Evolutionary conservation across 1,140 invertebrate genomes (phyloP).

Genomic region (Pissodes strobi): DNA sequence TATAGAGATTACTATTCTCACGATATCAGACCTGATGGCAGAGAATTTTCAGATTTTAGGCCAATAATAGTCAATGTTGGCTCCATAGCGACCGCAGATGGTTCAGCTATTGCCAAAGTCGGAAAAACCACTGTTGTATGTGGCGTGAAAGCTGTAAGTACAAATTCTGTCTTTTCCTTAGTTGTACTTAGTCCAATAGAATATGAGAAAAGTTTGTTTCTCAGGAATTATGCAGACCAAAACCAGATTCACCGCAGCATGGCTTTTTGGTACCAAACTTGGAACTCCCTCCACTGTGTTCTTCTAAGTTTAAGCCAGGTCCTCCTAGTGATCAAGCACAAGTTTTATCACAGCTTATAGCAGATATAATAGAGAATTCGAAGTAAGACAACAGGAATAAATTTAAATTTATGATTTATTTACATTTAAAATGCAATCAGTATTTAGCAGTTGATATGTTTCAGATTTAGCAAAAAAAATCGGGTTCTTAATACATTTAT

Average conservation of each 20-base stretch:
- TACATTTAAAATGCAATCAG: too few species aligned
- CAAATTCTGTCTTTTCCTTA: conserved; percentile 38
- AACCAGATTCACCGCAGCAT: conserved; percentile 67
- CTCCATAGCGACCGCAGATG: conserved; percentile 72
- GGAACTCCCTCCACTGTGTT: conserved; percentile 76
- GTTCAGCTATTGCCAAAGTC: conserved; percentile 72
- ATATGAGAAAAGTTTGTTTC: too few species aligned
- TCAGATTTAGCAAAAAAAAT: too few species aligned
- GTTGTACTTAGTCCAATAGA: too few species aligned
- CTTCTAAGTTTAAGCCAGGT: conserved; percentile 74
- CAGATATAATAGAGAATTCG: conserved; percentile 71
- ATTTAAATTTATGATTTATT: background rate
- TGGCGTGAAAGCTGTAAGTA: conserved; percentile 78
- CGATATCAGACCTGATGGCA: conserved; percentile 66
- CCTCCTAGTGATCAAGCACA: conserved; percentile 80
- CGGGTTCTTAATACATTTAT: too few species aligned
- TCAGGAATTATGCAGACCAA: conserved; percentile 73
- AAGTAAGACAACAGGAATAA: conserved; percentile 45
- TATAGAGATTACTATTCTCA: conserved; percentile 64
- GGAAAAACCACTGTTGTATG: conserved; percentile 75
- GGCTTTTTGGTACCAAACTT: conserved; percentile 83
- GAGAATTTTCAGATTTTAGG: conserved; percentile 66
- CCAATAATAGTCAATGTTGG: conserved; percentile 64
- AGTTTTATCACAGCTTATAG: conserved; percentile 70
- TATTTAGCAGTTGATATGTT: too few species aligned